Base-by-base conservation (phyloP, 2,797 vertebrate species). In the Pogonophryne albipinna region DNA sequence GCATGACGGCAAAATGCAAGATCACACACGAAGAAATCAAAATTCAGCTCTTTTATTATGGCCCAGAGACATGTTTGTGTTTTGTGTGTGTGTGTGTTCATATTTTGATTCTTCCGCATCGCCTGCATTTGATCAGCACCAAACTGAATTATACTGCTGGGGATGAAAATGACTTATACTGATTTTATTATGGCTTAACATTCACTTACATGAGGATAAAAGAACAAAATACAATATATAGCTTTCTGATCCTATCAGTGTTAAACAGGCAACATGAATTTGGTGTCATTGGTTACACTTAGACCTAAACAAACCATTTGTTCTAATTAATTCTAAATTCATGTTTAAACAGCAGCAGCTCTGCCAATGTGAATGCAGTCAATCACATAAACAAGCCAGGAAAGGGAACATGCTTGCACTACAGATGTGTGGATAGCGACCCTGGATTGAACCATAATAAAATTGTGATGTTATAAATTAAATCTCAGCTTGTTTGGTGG, bases 1-100 rank as follows among this genome's bases (percentile, higher is more conserved):
- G 61, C 71, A 80, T 72, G 59, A 53, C 41, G 73, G 52, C 46
- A 38, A 67, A 55, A 69, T 52, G 65, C 42, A 76, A 55, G 51
- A 64, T 74, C 16, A 71, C 27, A 69, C 71, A 70, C 4, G 14
- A 64, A 53, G 53, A 63, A 50, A 23, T 41, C 49, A 49, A 51
- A 76, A 15, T 50, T 38, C 15, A 9, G 19, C 50, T 42, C 63
- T 83, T 51, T 82, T 4, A 68, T 80, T 62, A 62, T 27, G 42
- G 12, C 62, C 65, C 51, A 69, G 13, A 80, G 14, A 66, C 45
- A 14, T 52, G 42, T 53, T 60, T 62, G 23, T 23, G 4, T 34
- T 20, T 46, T 66, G 56, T 58, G 69, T 9, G 38, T 34, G 6
- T 34, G 6, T 34, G 8, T 20, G 51, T 66, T 65, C 20, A 61